These are phyloP conservation scores for Thysanoteuthis rhombus DNA, from an alignment of 2,888 invertebrate species.

Conservation along the genomic window DNA sequence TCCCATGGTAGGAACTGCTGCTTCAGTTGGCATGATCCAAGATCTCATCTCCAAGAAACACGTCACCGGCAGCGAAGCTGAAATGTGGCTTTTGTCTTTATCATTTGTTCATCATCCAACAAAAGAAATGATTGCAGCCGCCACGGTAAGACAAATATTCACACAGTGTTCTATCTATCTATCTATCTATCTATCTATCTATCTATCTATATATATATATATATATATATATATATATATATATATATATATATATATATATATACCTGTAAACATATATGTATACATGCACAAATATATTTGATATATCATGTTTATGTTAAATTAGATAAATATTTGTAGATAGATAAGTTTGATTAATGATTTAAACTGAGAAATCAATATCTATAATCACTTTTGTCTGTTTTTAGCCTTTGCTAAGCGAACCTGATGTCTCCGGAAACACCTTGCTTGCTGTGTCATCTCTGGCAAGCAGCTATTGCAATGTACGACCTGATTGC, in stretches of 20 bases:
- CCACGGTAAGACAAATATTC: constrained; percentile 59
- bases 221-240: too few relatives aligned
- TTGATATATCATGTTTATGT: too few relatives aligned
- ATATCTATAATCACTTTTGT: background rate
- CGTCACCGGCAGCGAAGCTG: constrained; percentile 75
- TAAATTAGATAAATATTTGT: too few relatives aligned
- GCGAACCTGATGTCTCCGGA: constrained; percentile 68
- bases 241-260: too few relatives aligned
- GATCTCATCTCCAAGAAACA: constrained; percentile 78
- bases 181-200: too few relatives aligned
- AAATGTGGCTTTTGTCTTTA: constrained; percentile 86
- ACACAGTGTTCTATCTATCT: background rate
- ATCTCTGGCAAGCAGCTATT: constrained; percentile 77
- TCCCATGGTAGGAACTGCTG: constrained; percentile 85
- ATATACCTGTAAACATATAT: too few relatives aligned
- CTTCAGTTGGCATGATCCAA: constrained; percentile 84
- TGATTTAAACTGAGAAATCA: background rate
- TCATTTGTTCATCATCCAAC: constrained; percentile 77
- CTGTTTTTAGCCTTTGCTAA: constrained; percentile 61
- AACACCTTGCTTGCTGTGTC: constrained; percentile 76
- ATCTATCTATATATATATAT: too few relatives aligned
- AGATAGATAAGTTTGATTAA: too few relatives aligned
- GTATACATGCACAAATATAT: too few relatives aligned
- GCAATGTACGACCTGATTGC: constrained; percentile 69
- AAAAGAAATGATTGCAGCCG: constrained; percentile 67